These are phyloP conservation scores for Synchiropus splendidus DNA, from an alignment of 2,113 vertebrate genomes.

Conservation along the genomic window DNA sequence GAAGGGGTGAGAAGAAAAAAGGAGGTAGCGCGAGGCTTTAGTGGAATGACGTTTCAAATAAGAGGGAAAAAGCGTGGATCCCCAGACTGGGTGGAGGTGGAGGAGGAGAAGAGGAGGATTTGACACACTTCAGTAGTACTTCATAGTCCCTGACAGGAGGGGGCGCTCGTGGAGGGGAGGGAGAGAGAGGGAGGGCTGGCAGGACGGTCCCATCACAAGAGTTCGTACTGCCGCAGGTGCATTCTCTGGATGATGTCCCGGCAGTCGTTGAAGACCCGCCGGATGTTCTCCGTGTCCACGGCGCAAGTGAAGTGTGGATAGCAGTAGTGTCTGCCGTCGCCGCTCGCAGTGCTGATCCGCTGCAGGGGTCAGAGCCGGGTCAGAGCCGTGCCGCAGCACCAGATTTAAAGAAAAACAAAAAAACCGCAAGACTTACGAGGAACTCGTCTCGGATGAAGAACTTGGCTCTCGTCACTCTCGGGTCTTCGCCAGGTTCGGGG, in stretches of 20 bases:
- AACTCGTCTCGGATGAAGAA: conserved; percentile 98
- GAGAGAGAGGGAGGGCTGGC: conserved; percentile 63
- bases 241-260: conserved; percentile 98
- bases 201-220: conserved; percentile 83
- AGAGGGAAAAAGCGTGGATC: conserved; percentile 37
- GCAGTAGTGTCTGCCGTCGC: conserved; percentile 93
- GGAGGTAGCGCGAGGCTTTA: conserved; percentile 86
- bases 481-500: conserved; percentile 93
- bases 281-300: conserved; percentile 97
- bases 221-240: conserved; percentile 98
- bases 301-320: conserved; percentile 98
- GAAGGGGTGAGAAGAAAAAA: conserved; percentile 21
- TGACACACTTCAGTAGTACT: conserved; percentile 78
- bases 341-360: conserved; percentile 96
- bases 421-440: conserved; percentile 71
- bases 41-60: conserved; percentile 76
- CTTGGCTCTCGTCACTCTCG: conserved; percentile 96
- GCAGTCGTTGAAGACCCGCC: conserved; percentile 96
- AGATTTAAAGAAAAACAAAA: no score
- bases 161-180: conserved; percentile 13
- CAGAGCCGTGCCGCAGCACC: no score
- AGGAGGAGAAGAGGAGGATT: conserved; percentile 62
- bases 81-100: conserved; percentile 22
- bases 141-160: conserved; percentile 65
- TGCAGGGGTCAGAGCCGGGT: conserved; percentile 32